Conservation (phyloP, 2,113 vertebrate species). For the Crotalus tigris region DNA sequence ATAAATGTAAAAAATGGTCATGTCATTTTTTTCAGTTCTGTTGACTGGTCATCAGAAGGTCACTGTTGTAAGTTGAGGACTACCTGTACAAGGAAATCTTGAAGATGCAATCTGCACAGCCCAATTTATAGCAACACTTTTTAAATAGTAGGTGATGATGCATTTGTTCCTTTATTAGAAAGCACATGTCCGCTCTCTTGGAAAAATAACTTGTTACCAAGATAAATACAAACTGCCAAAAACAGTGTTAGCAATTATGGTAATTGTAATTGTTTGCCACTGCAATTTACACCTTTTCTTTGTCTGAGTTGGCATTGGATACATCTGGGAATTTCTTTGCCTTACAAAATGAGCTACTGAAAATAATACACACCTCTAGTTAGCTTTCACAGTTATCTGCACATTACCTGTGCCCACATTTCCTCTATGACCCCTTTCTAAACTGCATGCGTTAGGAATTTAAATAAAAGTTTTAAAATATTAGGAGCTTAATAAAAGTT, state of each 20-base stretch:
- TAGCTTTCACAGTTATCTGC: not conserved
- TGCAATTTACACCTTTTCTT: not conserved
- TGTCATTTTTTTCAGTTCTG: not conserved
- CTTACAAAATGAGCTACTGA: not conserved
- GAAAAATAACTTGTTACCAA: not conserved
- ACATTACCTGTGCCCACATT: not conserved
- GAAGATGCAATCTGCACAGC: not conserved
- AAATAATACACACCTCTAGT: not conserved
- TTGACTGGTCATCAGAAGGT: not conserved
- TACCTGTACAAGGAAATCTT: not conserved
- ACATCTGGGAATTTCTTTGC: not conserved
- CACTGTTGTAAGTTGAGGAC: not conserved
- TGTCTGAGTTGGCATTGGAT: not conserved
- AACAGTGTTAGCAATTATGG: not conserved
- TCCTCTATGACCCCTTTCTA: not conserved
- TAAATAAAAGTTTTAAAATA: not conserved
- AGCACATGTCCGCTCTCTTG: not conserved
- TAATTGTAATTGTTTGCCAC: not conserved
- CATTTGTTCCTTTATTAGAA: not conserved
- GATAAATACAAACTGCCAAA: not conserved
- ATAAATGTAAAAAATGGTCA: not conserved
- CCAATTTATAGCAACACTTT: not conserved
- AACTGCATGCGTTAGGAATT: not conserved
- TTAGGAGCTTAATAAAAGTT: not conserved
- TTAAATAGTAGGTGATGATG: not conserved